Evolutionary conservation across 2,797 vertebrate genomes (phyloP).

Genomic region (Nothura maculosa): DNA sequence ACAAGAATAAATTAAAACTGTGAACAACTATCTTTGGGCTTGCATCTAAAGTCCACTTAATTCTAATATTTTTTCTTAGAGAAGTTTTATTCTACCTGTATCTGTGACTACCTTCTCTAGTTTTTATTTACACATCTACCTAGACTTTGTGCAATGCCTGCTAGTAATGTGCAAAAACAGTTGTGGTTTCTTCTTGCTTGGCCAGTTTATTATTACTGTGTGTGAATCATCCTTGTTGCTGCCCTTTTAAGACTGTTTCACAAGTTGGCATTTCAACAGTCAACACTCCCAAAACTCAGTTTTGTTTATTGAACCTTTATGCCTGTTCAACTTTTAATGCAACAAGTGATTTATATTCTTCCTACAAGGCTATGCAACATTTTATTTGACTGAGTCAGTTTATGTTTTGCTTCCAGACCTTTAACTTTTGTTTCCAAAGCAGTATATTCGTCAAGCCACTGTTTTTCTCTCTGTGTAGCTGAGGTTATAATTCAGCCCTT

Average conservation of each 20-base stretch:
- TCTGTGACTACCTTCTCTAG: rapidly evolving
- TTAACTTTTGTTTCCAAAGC: slow-evolving; percentile 12
- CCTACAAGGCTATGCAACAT: background rate
- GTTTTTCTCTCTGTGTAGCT: background rate
- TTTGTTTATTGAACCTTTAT: background rate
- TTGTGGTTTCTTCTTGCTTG: background rate
- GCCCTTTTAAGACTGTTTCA: background rate
- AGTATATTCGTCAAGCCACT: background rate
- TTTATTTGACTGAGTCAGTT: background rate
- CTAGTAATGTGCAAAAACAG: background rate
- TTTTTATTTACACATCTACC: background rate
- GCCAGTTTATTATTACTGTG: background rate
- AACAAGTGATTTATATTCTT: background rate
- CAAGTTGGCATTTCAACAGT: background rate
- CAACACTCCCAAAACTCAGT: background rate
- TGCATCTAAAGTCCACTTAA: background rate
- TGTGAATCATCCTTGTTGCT: background rate
- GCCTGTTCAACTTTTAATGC: background rate
- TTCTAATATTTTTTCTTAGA: background rate
- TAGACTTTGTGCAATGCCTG: background rate
- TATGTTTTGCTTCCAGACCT: background rate
- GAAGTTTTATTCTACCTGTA: background rate
- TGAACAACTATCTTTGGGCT: background rate
- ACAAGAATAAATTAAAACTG: background rate
- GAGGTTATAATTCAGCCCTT: background rate